Base-by-base conservation (phyloP, 2,797 vertebrate genomes). In the Ptychobarbus kaznakovi region DNA sequence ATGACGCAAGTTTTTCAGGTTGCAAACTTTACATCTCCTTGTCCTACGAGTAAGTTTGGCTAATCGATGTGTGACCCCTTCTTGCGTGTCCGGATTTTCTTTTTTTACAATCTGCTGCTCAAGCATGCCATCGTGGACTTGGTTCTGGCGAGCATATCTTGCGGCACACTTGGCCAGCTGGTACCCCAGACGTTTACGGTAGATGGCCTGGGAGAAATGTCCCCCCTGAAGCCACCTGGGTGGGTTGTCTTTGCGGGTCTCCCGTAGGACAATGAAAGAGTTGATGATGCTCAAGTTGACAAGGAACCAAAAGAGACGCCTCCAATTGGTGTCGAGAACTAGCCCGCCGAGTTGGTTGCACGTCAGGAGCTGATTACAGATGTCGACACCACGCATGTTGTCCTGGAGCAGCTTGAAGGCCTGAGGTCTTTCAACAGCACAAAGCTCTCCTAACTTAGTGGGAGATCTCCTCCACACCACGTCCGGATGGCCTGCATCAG, bases 371-470 rank as follows among this genome's bases (percentile, higher is more conserved):
- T 96, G 96, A 82, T 96, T 96, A 87, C 95, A 96, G 86, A 96
- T 96, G 89, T 96, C 95, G 0, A 95, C 95, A 0, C 96, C 96
- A 11, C 96, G 91, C 95, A 96, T 95, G 92, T 96, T 96, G 83
- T 96, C 95, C 84, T 96, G 95, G 76, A 96, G 91, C 9, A 96
- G 93, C 13, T 93, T 89, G 87, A 96, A 95, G 9, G 95, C 92
- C 90, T 92, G 87, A 3, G 96, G 96, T 0, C 95, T 92, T 68
- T 89, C 32, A 1, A 96, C 92, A 35, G 94, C 90, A 42, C 92
- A 91, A 63, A 96, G 89, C 10, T 89, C 89, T 0, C 94, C 94
- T 0, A 82, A 86, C 73, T 90, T 93, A 82, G 84, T 90, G 56
- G 92, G 92, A 46, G 95, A 95, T 74, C 93, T 90, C 83, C 95